phyloP scores from a whole-genome alignment of 2,113 vertebrate species.

The Scophthalmus maximus region DNA sequence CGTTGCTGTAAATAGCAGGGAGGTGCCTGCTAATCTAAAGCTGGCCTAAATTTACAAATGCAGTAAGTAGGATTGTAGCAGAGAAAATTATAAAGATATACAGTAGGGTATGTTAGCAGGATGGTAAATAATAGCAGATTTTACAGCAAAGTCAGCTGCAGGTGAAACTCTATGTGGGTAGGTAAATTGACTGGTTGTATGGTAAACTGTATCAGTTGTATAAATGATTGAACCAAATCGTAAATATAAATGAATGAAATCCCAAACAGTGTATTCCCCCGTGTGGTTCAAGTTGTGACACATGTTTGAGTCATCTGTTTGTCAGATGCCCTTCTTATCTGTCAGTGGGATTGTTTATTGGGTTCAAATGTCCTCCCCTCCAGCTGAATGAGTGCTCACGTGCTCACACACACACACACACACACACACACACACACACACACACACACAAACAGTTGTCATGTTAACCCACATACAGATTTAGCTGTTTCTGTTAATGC shows the following conservation, averaged over 20 bases:
- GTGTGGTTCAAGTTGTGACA: slow-evolving; percentile 5
- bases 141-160: background rate
- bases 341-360: slow-evolving; percentile 41
- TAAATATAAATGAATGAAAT: background rate
- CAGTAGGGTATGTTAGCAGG: too few relatives aligned
- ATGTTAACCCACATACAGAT: background rate
- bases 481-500: background rate
- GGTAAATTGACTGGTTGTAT: background rate
- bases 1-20: slow-evolving; percentile 57
- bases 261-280: background rate
- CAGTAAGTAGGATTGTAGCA: background rate
- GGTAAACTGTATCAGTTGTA: background rate
- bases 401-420: background rate
- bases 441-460: too few relatives aligned
- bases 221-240: background rate
- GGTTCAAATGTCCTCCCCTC: slow-evolving; percentile 3
- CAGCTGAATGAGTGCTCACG: background rate
- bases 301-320: slow-evolving; percentile 7
- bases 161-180: background rate
- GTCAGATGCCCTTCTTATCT: slow-evolving; percentile 41
- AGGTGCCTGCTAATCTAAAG: slow-evolving; percentile 39
- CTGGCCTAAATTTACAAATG: slow-evolving; percentile 37
- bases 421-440: background rate
- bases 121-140: background rate
- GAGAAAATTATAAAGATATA: too few relatives aligned